These are phyloP conservation scores for Lucilia cuprina DNA, from an alignment of 1,140 invertebrate species.

Conservation along the genomic window DNA sequence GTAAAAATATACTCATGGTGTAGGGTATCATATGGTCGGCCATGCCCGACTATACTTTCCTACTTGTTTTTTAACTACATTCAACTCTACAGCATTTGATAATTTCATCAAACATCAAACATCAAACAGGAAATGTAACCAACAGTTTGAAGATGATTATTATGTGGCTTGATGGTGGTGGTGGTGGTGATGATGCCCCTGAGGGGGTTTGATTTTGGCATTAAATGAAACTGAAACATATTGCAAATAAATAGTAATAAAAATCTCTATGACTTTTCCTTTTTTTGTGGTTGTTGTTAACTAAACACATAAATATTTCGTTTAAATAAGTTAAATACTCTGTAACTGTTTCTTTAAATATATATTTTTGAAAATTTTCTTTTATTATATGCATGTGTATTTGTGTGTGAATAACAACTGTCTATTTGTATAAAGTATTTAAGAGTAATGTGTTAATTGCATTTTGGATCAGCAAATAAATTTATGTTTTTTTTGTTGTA, in stretches of 20 bases:
- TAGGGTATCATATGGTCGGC: too few relatives aligned
- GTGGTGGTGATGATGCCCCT: not conserved
- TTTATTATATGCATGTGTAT: not conserved
- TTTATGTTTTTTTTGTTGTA: not conserved
- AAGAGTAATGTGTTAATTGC: slow-evolving; percentile 30
- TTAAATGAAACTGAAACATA: slow-evolving; percentile 9
- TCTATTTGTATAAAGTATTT: not conserved
- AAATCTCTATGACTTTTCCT: not conserved
- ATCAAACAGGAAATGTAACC: not conserved
- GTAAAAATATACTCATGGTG: too few relatives aligned
- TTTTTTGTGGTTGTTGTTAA: not conserved
- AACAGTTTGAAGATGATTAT: not conserved
- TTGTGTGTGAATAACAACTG: not conserved
- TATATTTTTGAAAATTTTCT: not conserved
- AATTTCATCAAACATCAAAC: slow-evolving; percentile 15
- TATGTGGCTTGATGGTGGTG: not conserved
- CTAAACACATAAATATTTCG: not conserved
- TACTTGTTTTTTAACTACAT: not conserved
- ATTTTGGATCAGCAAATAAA: slow-evolving; percentile 26
- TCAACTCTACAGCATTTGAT: not conserved
- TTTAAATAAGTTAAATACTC: not conserved
- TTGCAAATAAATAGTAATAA: not conserved
- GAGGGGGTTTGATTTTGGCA: not conserved
- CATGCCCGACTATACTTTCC: too few relatives aligned
- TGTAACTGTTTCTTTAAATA: not conserved